Evolutionary conservation across 2,113 vertebrate species (phyloP).

Genomic region (Cisticola juncidis): DNA sequence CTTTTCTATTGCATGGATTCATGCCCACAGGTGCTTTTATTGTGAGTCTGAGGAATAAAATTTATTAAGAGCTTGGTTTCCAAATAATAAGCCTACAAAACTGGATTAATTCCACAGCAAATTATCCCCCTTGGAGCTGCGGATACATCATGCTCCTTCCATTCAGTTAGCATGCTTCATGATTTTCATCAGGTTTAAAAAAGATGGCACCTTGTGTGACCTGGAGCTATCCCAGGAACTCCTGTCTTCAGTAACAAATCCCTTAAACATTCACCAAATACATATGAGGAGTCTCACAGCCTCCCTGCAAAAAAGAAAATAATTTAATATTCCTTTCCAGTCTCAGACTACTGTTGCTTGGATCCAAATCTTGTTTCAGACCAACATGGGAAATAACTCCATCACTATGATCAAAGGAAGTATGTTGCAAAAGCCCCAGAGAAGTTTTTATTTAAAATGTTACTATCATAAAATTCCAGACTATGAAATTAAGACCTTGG

Average conservation of each 20-base stretch:
- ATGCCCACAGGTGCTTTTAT: not conserved
- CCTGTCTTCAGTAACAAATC: not conserved
- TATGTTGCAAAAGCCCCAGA: slow-evolving; percentile 61
- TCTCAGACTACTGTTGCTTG: not conserved
- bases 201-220: not conserved
- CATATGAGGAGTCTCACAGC: not conserved
- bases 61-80: not conserved
- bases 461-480: slow-evolving; percentile 57
- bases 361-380: not conserved
- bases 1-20: not conserved
- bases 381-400: not conserved
- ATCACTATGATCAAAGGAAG: not conserved
- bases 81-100: not conserved
- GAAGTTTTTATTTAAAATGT: slow-evolving; percentile 63
- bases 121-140: not conserved
- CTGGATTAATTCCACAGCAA: not conserved
- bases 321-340: not conserved
- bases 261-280: not conserved
- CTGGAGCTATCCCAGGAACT: not conserved
- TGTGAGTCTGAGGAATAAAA: not conserved
- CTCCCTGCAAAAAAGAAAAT: not conserved
- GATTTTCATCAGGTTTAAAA: fast-evolving
- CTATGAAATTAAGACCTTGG: slow-evolving; percentile 33
- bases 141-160: not conserved
- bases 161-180: not conserved